Conservation (phyloP, 92 coral and sea anemone genomes). For the Epizoanthus stellaris region DNA sequence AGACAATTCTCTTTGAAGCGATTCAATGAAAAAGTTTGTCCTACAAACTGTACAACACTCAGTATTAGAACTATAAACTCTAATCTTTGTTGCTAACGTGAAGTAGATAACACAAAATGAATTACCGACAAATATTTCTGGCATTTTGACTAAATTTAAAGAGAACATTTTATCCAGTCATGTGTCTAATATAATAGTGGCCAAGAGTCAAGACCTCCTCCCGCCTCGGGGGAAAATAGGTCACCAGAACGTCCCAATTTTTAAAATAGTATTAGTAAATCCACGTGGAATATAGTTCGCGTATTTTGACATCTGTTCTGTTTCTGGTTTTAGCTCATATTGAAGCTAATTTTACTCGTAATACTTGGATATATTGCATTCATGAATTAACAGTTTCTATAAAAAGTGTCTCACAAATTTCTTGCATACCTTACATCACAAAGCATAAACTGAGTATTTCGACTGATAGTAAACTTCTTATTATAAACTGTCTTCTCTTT, state of each 20-base stretch:
- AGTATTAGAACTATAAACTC: too few relatives aligned
- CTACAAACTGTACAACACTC: too few relatives aligned
- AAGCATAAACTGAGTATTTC: not conserved
- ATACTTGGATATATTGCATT: not conserved
- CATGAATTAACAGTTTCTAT: not conserved
- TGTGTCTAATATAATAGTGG: too few relatives aligned
- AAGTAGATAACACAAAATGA: not conserved
- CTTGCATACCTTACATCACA: not conserved
- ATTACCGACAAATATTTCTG: not conserved
- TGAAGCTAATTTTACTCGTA: conserved; percentile 7
- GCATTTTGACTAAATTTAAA: not conserved
- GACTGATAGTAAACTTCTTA: not conserved
- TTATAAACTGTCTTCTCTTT: too few relatives aligned
- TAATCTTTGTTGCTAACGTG: too few relatives aligned
- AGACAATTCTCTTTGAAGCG: not conserved
- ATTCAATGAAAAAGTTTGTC: too few relatives aligned
- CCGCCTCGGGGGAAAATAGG: not conserved
- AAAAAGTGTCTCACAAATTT: not conserved
- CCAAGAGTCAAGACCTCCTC: not conserved
- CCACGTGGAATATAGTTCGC: not conserved
- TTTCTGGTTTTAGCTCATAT: conserved; percentile 4
- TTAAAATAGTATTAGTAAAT: not conserved
- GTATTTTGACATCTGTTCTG: not conserved
- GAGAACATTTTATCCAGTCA: too few relatives aligned
- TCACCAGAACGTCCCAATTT: conserved; percentile 1